phyloP scores from a whole-genome alignment of 30 jellyfish, hydroid and myxozoan species.

The Cassiopea andromeda region DNA sequence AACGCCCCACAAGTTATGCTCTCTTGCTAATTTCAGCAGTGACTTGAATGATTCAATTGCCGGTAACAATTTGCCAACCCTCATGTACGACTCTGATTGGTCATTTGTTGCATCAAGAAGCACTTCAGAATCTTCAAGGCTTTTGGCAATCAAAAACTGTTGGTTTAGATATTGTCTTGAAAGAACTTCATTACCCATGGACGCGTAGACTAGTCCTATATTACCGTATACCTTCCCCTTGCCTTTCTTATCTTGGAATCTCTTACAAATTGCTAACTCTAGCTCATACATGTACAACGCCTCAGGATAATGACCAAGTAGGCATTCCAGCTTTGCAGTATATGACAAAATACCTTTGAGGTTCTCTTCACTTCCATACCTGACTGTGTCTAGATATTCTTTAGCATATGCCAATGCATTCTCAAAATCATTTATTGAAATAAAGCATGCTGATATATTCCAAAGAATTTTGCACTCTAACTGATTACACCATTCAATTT shows the following conservation, averaged over 20 bases:
- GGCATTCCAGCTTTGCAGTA: conserved; percentile 26
- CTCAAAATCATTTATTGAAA: conserved; percentile 16
- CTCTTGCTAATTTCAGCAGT: conserved; percentile 47
- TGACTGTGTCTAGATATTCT: conserved; percentile 31
- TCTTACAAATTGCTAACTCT: conserved; percentile 62
- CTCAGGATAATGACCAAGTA: conserved; percentile 2
- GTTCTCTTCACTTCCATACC: conserved; percentile 53
- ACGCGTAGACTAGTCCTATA: conserved; percentile 65
- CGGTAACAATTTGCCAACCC: not conserved
- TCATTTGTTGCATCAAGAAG: conserved; percentile 23
- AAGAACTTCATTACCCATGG: conserved; percentile 22
- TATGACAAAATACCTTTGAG: conserved; percentile 28
- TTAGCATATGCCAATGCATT: conserved; percentile 54
- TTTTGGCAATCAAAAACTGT: conserved; percentile 42
- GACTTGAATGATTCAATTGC: conserved; percentile 46
- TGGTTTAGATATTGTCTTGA: conserved; percentile 40
- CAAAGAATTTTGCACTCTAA: conserved; percentile 55
- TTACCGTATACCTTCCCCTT: conserved; percentile 62
- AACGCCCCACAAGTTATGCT: conserved; percentile 39
- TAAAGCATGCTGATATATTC: conserved; percentile 58
- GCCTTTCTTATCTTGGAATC: conserved; percentile 52
- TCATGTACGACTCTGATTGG: conserved; percentile 37
- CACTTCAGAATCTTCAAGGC: conserved; percentile 21
- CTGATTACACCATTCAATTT: conserved; percentile 52
- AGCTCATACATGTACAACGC: conserved; percentile 50